A percentile compares a stretch with the other conserved stretches of the same genome.
Evolutionary conservation across 2,113 vertebrate species (phyloP).

Genomic region (Porphyrio hochstetteri): DNA sequence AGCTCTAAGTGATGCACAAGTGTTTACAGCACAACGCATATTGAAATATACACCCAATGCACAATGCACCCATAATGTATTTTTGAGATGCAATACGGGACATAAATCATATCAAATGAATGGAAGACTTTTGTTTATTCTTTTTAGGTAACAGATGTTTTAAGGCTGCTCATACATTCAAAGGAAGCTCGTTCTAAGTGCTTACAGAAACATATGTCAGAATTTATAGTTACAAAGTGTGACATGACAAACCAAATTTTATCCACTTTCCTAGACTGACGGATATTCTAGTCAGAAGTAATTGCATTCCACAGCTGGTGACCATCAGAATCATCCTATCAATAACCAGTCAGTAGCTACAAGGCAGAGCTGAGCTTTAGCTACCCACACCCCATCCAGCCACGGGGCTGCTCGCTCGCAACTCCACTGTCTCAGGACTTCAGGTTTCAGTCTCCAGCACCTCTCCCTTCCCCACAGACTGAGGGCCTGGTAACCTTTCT

Average conservation of each 20-base stretch:
- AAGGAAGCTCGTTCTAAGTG: background rate
- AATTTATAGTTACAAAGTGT: background rate
- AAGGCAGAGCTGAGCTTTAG: background rate
- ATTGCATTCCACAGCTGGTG: background rate
- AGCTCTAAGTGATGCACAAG: background rate
- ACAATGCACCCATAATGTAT: background rate
- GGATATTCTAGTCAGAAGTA: background rate
- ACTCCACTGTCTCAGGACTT: accelerated
- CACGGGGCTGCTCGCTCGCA: accelerated
- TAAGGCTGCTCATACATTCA: background rate
- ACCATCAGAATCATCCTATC: background rate
- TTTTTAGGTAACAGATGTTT: background rate
- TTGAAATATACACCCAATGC: background rate
- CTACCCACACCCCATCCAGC: background rate
- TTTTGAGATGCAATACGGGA: background rate
- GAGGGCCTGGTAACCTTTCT: background rate
- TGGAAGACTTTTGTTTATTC: background rate
- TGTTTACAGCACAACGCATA: background rate
- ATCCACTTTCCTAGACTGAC: background rate
- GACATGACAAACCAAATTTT: background rate
- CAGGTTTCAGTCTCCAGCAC: accelerated
- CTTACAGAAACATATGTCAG: background rate
- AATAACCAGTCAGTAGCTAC: background rate
- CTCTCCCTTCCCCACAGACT: background rate
- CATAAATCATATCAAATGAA: background rate